Base-by-base conservation (phyloP, 2,113 vertebrate species). In the Ranitomeya variabilis region DNA sequence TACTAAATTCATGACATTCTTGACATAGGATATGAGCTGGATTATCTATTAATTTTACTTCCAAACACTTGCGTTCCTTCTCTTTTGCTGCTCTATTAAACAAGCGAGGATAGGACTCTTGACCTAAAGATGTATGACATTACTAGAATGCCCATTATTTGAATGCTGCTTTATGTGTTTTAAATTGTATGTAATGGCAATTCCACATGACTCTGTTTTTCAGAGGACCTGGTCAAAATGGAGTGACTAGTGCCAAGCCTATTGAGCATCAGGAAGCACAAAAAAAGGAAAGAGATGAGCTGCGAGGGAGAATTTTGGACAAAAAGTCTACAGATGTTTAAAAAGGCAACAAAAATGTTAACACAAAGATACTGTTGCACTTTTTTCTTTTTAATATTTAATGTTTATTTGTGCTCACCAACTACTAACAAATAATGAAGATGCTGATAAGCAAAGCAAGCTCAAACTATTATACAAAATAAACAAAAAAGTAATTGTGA, bases 271-370 rank as follows among this genome's bases (percentile, higher is more conserved):
- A 77, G 26, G 67, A 73, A 37, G 31, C 26, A 57, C 54, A 77
- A 21, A 54, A 52, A 23, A 57, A 31, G 14, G 4, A 77, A 51
- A 64, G 59, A n/a, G n/a, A 12, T 62, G 59, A 78, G 8, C 37
- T 16, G 6, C 31, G 51, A 6, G 73, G 26, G 21, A 78, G 5
- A 23, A 64, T 23, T 76, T 51, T 37, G 14, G 85, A 86, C 31
- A 86, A 86, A 23, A 86, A 74, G 64, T 86, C 71, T 21, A 86
- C 85, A 51, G 37, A 60, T 21, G 85, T 86, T 15, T 86, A 86
- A 77, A 64, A 21, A 9, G 6, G 31, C 54, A 85, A 85, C 57
- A 60, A 77, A 19, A 52, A 77, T 57, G 14, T 52, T 11, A 62
- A 77, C 31, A 76, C 23, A 59, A 19, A 74, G 2, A 77, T 77